Base-by-base conservation (phyloP, 2,797 vertebrate genomes). In the Pyrocephalus nanus region DNA sequence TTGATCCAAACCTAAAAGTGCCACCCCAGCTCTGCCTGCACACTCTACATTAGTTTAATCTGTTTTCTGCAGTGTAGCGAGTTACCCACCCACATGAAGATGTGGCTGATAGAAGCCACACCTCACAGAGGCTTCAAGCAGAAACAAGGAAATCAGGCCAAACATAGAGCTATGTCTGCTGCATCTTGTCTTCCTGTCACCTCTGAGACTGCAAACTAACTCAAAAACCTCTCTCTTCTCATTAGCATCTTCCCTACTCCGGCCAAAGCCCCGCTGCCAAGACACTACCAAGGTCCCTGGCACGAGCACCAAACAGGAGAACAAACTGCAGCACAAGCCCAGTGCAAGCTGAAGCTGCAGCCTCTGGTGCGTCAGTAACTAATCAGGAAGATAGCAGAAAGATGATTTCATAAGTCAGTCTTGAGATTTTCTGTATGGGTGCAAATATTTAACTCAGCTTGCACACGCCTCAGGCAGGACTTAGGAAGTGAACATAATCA, bases 111-210 rank as follows among this genome's bases (percentile, higher is more conserved):
- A 65, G 64, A 84, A 82, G 67, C 86, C 94, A 95, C 91, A 51
- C 92, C 94, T 92, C 86, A 21, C 66, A 72, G 66, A 92, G 34
- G 80, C 36, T 93, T 82, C 77, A 51, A 66, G 92, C 40, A 91
- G 84, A 60, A 93, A 91, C 81, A 83, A 79, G 74, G 94, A 69
- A 94, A 79, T 32, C 21, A 36, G 85, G 92, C 71, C 85, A 70
- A 85, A 51, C 48, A 20, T 4, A 34, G 42, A 83, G 65, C 78
- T 77, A 47, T 4, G 36, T 30, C 72, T 76, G 67, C 47, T 34
- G 38, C 54, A 30, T 2, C 3, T 1, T 32, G 64, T 43, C 34
- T 86, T 64, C 45, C 42, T 30, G 66, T 21, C 61, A 38, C 42
- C 70, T 69, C 57, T 0, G 15, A 60, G 74, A 20, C 2, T 16